phyloP scores from a whole-genome alignment of 2,797 vertebrate species.

The Aythya fuligula region DNA sequence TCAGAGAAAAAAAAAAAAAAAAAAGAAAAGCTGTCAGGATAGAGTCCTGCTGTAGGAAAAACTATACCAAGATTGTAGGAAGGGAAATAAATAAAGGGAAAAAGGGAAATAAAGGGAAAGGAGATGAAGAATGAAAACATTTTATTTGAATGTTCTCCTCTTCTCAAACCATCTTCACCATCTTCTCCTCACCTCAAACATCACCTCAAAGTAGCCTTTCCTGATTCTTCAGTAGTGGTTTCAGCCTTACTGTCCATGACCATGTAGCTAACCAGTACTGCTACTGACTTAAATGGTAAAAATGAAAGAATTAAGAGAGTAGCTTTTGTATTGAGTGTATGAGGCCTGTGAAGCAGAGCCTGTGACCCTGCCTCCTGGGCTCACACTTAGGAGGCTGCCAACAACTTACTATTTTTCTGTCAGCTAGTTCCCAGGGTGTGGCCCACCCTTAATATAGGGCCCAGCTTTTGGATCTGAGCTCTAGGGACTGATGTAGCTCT shows the following conservation, averaged over 20 bases:
- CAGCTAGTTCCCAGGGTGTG: background rate
- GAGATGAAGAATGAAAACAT: background rate
- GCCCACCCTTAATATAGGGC: background rate
- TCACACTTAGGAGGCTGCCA: background rate
- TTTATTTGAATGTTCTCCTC: background rate
- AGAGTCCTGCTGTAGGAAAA: background rate
- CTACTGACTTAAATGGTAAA: background rate
- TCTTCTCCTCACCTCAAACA: background rate
- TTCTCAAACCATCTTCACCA: background rate
- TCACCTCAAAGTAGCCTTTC: background rate
- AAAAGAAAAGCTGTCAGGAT: background rate
- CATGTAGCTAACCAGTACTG: background rate
- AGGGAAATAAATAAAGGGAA: background rate
- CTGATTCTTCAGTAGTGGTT: background rate
- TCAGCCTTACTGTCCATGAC: background rate
- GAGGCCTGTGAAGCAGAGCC: background rate
- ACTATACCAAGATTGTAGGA: background rate
- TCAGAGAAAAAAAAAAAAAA: background rate
- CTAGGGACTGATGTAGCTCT: background rate
- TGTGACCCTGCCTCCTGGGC: background rate
- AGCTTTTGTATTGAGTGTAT: background rate
- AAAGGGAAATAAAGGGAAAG: background rate
- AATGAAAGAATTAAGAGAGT: background rate
- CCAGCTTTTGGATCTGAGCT: accelerated
- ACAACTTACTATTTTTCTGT: background rate